Conservation (phyloP, 2,113 vertebrate genomes). For the Plestiodon gilberti region DNA sequence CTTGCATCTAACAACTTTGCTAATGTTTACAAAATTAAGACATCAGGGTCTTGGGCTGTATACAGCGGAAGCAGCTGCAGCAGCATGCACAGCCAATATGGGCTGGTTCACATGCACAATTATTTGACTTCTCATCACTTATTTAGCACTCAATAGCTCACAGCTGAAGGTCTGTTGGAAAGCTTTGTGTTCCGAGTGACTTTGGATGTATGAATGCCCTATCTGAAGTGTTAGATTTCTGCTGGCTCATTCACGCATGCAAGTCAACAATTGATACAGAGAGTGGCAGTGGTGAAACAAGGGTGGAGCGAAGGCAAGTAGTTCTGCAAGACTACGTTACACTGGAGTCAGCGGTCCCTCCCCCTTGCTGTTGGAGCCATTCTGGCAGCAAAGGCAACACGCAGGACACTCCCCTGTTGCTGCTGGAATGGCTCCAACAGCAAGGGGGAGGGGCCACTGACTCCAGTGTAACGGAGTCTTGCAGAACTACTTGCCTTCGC, state of each 20-base stretch:
- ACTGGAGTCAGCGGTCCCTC: too few relatives aligned
- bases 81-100: not conserved
- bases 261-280: not conserved
- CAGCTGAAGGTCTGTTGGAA: not conserved
- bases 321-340: too few relatives aligned
- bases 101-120: not conserved
- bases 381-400: too few relatives aligned
- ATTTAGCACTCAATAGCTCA: not conserved
- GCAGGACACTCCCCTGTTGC: too few relatives aligned
- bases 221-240: not conserved
- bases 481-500: too few relatives aligned
- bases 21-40: not conserved
- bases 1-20: not conserved
- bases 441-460: too few relatives aligned
- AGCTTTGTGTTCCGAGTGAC: not conserved
- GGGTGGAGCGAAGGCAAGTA: too few relatives aligned
- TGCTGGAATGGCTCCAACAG: too few relatives aligned
- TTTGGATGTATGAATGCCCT: not conserved
- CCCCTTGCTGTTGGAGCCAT: too few relatives aligned
- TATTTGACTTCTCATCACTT: not conserved
- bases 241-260: not conserved
- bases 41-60: not conserved
- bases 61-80: not conserved
- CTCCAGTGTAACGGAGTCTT: too few relatives aligned
- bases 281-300: too few relatives aligned